Evolutionary conservation across 2,797 vertebrate genomes (phyloP).

Genomic region (Threskiornis aethiopicus): DNA sequence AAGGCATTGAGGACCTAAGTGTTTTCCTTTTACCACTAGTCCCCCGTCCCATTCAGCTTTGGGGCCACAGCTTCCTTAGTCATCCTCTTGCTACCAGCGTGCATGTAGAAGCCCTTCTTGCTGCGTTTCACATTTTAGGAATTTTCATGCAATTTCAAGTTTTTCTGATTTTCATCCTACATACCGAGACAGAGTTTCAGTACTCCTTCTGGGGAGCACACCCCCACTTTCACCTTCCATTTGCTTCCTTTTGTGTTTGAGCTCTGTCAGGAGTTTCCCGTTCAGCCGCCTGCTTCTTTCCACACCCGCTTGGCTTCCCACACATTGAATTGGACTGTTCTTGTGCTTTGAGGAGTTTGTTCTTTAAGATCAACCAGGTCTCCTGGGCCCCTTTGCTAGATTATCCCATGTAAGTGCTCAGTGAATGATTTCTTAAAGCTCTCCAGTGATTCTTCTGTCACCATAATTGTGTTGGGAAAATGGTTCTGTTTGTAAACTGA

Average conservation of each 20-base stretch:
- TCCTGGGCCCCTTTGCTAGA: conserved; percentile 35
- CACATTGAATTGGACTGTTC: neutral
- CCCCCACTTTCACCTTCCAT: neutral
- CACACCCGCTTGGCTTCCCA: neutral
- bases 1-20: neutral
- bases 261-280: conserved; percentile 27
- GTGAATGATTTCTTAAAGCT: conserved; percentile 51
- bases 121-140: neutral
- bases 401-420: conserved; percentile 49
- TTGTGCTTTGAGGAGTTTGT: conserved; percentile 22
- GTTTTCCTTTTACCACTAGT: neutral
- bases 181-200: neutral
- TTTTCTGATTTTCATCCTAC: neutral
- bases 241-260: neutral
- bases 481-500: conserved; percentile 47
- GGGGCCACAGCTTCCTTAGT: neutral
- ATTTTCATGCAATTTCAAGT: neutral
- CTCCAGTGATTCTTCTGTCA: conserved; percentile 51
- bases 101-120: neutral
- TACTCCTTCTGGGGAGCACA: neutral
- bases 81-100: neutral
- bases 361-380: conserved; percentile 46
- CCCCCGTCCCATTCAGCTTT: neutral
- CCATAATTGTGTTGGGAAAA: conserved; percentile 28
- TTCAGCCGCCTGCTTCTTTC: conserved; percentile 1